Evolutionary conservation across 1,140 invertebrate genomes (phyloP).

Genomic region (Papilio helenus): DNA sequence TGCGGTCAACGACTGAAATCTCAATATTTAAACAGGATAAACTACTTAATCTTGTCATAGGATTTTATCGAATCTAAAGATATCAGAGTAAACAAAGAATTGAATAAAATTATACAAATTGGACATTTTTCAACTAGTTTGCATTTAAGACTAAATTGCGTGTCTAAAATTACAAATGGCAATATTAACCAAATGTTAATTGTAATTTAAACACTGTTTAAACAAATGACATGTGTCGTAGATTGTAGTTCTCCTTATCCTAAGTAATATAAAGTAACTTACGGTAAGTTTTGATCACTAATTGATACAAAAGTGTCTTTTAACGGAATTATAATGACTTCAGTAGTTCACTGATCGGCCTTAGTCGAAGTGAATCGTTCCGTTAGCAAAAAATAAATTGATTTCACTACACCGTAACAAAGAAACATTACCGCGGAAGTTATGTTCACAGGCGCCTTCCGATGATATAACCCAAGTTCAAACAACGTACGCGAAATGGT

Average conservation of each 20-base stretch:
- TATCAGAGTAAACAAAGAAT: neutral
- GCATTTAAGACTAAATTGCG: no score
- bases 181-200: neutral
- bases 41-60: neutral
- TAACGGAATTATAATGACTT: constrained; percentile 2
- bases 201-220: neutral
- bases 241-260: neutral
- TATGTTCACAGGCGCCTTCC: constrained; percentile 19
- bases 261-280: neutral
- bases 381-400: constrained; percentile 22
- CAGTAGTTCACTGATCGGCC: constrained; percentile 7
- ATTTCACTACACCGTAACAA: constrained; percentile 26
- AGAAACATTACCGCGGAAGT: constrained; percentile 28
- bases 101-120: neutral
- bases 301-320: neutral
- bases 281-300: neutral
- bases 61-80: neutral
- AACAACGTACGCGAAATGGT: neutral
- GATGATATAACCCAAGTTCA: constrained; percentile 7
- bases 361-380: constrained; percentile 26
- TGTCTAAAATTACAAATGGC: no score
- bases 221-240: neutral
- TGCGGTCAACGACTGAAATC: neutral
- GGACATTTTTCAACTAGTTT: neutral
- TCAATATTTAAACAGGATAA: neutral